A percentile compares a stretch with the other conserved stretches of the same genome.
These are phyloP conservation scores for Malacosoma neustria DNA, from an alignment of 2,888 invertebrate genomes.

Conservation along the genomic window DNA sequence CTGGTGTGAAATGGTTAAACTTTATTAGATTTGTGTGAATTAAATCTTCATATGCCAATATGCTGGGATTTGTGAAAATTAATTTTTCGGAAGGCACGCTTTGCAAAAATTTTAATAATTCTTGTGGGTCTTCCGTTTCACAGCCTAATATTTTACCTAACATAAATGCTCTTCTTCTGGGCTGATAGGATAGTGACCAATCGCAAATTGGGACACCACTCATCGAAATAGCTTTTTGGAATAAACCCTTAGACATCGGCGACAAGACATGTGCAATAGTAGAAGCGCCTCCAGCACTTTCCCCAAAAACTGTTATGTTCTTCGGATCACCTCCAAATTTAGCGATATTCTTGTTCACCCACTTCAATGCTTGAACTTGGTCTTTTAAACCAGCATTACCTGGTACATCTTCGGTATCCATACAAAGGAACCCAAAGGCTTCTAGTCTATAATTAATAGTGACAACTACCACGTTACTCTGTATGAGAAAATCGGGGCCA, in stretches of 20 bases:
- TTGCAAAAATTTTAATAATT: slow-evolving; percentile 35
- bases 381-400: slow-evolving; percentile 41
- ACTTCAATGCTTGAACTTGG: slow-evolving; percentile 30
- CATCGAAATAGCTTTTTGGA: slow-evolving; percentile 29
- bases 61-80: slow-evolving; percentile 18
- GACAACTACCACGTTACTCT: slow-evolving; percentile 31
- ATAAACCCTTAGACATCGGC: slow-evolving; percentile 33
- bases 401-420: slow-evolving; percentile 32
- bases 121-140: slow-evolving; percentile 27
- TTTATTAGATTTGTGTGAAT: slow-evolving; percentile 23
- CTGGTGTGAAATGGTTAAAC: slow-evolving; percentile 31
- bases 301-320: slow-evolving; percentile 37
- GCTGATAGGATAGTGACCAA: slow-evolving; percentile 28
- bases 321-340: slow-evolving; percentile 33
- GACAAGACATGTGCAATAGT: slow-evolving; percentile 26
- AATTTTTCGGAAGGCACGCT: slow-evolving; percentile 28
- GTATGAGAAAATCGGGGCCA: slow-evolving; percentile 37
- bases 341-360: slow-evolving; percentile 31
- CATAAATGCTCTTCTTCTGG: slow-evolving; percentile 26
- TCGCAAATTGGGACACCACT: slow-evolving; percentile 33
- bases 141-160: slow-evolving; percentile 34
- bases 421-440: slow-evolving; percentile 28
- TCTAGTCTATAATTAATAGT: slow-evolving; percentile 40
- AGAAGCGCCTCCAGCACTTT: slow-evolving; percentile 34
- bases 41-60: slow-evolving; percentile 26